phyloP scores from a whole-genome alignment of 1,140 invertebrate species.

The Pomphorhynchus laevis region DNA sequence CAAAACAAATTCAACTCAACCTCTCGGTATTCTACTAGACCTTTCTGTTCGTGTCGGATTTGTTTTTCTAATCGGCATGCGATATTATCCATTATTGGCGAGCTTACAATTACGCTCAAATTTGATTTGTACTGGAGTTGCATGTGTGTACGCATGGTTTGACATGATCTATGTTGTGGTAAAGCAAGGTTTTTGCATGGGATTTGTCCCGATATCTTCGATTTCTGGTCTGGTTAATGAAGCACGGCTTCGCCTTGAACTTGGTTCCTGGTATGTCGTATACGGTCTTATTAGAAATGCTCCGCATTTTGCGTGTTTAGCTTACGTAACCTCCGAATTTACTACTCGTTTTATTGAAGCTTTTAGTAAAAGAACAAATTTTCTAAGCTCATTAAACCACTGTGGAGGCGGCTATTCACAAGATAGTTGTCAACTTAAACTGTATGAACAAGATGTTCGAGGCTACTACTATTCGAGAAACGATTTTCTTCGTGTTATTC shows the following conservation, averaged over 20 bases:
- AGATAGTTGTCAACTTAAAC: no score
- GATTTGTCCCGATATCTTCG: background rate
- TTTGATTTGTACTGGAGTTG: background rate
- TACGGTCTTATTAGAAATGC: background rate
- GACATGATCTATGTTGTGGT: background rate
- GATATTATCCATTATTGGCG: background rate
- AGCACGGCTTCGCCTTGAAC: no score
- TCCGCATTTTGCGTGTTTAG: background rate
- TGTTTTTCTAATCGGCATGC: background rate
- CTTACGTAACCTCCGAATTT: background rate
- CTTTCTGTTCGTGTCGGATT: background rate
- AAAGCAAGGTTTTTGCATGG: background rate
- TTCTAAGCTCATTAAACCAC: no score
- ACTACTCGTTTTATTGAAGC: no score
- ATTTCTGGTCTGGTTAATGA: background rate
- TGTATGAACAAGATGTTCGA: no score
- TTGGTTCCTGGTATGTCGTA: background rate
- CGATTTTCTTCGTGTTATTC: no score
- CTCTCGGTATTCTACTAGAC: background rate
- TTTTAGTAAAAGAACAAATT: no score
- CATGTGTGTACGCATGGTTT: background rate
- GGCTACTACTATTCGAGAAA: no score
- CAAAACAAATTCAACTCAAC: background rate
- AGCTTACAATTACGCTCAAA: background rate
- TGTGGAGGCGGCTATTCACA: no score